Evolutionary conservation across 2,113 vertebrate species (phyloP).

Genomic region (Podiceps cristatus): DNA sequence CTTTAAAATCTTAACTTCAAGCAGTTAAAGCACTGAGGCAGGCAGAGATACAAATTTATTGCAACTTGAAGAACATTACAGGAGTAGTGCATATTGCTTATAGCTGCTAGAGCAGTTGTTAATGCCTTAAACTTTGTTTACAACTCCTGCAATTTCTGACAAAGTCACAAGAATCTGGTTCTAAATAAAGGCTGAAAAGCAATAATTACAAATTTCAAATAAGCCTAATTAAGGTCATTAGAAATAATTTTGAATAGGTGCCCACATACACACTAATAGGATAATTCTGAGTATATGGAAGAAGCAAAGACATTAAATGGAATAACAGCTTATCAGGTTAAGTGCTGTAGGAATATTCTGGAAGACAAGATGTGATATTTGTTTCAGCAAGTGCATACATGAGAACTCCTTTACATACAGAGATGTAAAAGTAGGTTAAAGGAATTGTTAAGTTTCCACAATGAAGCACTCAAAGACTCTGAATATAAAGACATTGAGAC

Average conservation of each 20-base stretch:
- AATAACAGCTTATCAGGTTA: background rate
- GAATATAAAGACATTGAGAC: background rate
- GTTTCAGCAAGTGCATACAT: background rate
- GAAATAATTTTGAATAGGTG: background rate
- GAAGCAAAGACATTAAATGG: background rate
- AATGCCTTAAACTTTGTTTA: background rate
- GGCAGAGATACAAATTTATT: background rate
- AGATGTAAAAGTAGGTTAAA: background rate
- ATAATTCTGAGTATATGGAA: background rate
- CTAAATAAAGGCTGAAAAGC: background rate
- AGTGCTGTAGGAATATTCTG: background rate
- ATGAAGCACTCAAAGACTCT: background rate
- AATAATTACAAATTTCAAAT: background rate
- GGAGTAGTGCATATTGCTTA: background rate
- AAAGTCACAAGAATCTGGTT: background rate
- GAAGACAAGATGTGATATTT: background rate
- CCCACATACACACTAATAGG: background rate
- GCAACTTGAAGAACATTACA: background rate
- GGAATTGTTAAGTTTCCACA: background rate
- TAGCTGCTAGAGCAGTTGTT: background rate
- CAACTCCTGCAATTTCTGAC: background rate
- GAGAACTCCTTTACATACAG: background rate
- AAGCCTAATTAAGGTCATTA: background rate
- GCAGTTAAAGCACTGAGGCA: background rate
- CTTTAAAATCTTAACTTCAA: conserved; percentile 16